Base-by-base conservation (phyloP, 2,888 invertebrate genomes). In the Caenorhabditis macrosperma region DNA sequence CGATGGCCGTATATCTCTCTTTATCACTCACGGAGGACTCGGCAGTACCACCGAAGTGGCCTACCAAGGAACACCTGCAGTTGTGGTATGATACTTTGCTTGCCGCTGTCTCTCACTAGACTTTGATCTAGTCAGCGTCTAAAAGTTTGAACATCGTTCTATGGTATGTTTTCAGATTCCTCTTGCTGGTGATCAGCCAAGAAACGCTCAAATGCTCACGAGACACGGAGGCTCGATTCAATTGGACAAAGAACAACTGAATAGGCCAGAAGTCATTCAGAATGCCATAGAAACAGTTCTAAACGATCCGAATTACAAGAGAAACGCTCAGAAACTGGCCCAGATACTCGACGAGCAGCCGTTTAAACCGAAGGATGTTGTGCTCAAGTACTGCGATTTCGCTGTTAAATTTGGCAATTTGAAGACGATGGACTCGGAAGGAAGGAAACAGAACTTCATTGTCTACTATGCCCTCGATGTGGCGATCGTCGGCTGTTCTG, bases 161-260 rank as follows among this genome's bases (percentile, higher is more conserved):
- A n/a, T n/a, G n/a, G n/a, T n/a, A n/a, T n/a, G n/a, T n/a, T n/a
- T n/a, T n/a, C 20, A 78, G 78, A 76, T 81, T 46, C 81, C 81
- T 22, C 22, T 81, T 22, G 68, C 78, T 63, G 78, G 69, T n/a
- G 81, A 81, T 48, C 81, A 81, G 75, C 74, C 75, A 3, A 33
- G 78, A 61, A 81, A 81, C 60, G 78, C 74, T 0, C 77, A 74
- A 28, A 81, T 81, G 81, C 60, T 81, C 28, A 50, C 59, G 3
- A 44, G 81, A 69, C 81, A 81, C 38, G 81, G 81, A 12, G 75
- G 71, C 22, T 69, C 75, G 7, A n/a, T 68, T 30, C 54, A 54
- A 41, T 46, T 81, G 1, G 63, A 66, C 22, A 81, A 81, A 68
- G 20, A 22, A 0, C 28, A 60, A 3, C 41, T 81, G 38, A 35